phyloP scores from a whole-genome alignment of 1,140 invertebrate genomes.

The Leptonema lineaticorne region DNA sequence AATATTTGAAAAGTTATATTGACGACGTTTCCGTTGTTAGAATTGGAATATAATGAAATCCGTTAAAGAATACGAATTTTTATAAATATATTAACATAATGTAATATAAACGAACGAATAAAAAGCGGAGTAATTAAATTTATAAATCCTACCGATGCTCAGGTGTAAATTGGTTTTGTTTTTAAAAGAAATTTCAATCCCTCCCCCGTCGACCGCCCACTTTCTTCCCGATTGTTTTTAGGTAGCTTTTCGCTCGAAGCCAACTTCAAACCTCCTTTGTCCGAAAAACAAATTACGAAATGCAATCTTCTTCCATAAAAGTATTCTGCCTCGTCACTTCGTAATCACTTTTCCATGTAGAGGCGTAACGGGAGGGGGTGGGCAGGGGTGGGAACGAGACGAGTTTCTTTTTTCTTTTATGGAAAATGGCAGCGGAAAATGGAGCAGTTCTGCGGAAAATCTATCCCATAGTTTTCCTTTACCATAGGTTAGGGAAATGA shows the following conservation, averaged over 20 bases:
- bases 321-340: constrained; percentile 18
- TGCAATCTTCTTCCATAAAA: constrained; percentile 21
- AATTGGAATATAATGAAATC: too few relatives aligned
- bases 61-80: too few relatives aligned
- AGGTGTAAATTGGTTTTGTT: constrained; percentile 2
- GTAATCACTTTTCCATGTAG: constrained; percentile 25
- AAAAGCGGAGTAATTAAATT: not conserved
- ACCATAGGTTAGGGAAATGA: too few relatives aligned
- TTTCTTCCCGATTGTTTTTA: not conserved
- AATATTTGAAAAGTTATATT: too few relatives aligned
- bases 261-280: not conserved
- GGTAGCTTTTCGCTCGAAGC: too few relatives aligned
- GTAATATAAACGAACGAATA: too few relatives aligned
- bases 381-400: not conserved
- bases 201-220: not conserved
- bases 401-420: too few relatives aligned
- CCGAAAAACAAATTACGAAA: constrained; percentile 11
- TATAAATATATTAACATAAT: too few relatives aligned
- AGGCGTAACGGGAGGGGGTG: not conserved
- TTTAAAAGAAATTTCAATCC: not conserved
- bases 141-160: not conserved
- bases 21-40: too few relatives aligned
- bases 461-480: too few relatives aligned
- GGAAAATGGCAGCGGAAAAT: too few relatives aligned
- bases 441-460: too few relatives aligned